These are phyloP conservation scores for Ceratitis capitata DNA, from an alignment of 1,140 invertebrate species.

Conservation along the genomic window DNA sequence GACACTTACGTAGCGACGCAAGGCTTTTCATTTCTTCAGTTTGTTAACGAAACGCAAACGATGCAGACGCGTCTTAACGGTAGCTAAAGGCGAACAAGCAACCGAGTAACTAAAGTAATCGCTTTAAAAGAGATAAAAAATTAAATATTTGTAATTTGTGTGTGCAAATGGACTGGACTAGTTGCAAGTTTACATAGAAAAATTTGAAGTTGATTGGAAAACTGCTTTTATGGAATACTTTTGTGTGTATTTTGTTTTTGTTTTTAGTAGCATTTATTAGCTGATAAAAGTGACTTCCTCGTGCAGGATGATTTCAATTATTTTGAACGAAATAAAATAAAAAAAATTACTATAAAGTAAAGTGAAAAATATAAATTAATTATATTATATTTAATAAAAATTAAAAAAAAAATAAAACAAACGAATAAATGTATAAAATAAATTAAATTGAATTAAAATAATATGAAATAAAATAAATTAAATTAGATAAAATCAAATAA, in stretches of 20 bases:
- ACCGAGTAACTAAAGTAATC: not conserved
- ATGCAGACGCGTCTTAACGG: constrained; percentile 58
- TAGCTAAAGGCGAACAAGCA: not conserved
- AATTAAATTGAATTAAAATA: no score
- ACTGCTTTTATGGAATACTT: not conserved
- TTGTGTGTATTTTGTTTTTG: not conserved
- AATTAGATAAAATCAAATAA: no score
- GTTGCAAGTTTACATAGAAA: not conserved
- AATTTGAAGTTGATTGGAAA: not conserved
- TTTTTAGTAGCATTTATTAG: not conserved
- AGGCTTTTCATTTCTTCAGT: constrained; percentile 52
- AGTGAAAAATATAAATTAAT: no score
- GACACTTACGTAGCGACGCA: constrained; percentile 33
- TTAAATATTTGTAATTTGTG: not conserved
- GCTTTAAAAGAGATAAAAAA: not conserved
- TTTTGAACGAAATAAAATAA: no score
- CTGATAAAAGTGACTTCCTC: constrained; percentile 13
- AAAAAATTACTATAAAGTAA: no score
- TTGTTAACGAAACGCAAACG: constrained; percentile 63
- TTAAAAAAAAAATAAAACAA: no score
- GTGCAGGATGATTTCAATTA: not conserved
- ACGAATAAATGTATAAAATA: no score
- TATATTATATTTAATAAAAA: no score
- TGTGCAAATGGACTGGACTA: not conserved
- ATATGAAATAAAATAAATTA: no score